Percentiles rank a stretch among this genome's conserved stretches.
These are phyloP conservation scores for Apocrypta bakeri DNA, from an alignment of 1,140 invertebrate genomes.

Conservation along the genomic window DNA sequence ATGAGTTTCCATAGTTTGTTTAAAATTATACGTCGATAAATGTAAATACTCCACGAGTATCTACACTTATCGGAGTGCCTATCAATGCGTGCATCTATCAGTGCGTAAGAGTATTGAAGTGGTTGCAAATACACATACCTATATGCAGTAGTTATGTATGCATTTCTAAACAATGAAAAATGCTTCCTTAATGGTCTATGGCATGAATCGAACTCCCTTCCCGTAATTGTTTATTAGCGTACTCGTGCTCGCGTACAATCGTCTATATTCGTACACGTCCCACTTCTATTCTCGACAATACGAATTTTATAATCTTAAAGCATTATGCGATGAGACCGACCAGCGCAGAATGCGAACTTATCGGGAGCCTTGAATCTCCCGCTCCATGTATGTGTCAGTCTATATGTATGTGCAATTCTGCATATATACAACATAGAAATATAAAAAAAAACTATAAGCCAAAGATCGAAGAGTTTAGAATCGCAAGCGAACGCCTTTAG, in stretches of 20 bases:
- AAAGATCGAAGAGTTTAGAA: neutral
- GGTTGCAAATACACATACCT: too few species aligned
- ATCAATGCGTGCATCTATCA: too few species aligned
- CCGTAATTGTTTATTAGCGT: conserved; percentile 22
- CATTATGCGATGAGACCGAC: neutral
- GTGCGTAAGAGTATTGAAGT: too few species aligned
- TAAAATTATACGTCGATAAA: too few species aligned
- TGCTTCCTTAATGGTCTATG: neutral
- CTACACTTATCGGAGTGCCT: too few species aligned
- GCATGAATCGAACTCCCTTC: neutral
- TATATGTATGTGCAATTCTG: too few species aligned
- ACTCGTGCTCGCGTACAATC: neutral
- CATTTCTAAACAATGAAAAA: neutral
- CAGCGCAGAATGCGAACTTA: neutral
- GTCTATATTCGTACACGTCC: neutral
- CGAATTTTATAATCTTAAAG: conserved; percentile 14
- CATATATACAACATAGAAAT: too few species aligned
- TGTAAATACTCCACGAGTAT: too few species aligned
- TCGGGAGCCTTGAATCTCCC: neutral
- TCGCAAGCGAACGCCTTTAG: too few species aligned
- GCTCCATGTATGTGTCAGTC: neutral
- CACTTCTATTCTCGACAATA: conserved; percentile 4
- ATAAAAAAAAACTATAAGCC: neutral
- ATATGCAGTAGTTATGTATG: too few species aligned
- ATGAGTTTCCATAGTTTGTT: too few species aligned